Conservation (phyloP, 2,113 vertebrate species). For the Albula glossodonta region DNA sequence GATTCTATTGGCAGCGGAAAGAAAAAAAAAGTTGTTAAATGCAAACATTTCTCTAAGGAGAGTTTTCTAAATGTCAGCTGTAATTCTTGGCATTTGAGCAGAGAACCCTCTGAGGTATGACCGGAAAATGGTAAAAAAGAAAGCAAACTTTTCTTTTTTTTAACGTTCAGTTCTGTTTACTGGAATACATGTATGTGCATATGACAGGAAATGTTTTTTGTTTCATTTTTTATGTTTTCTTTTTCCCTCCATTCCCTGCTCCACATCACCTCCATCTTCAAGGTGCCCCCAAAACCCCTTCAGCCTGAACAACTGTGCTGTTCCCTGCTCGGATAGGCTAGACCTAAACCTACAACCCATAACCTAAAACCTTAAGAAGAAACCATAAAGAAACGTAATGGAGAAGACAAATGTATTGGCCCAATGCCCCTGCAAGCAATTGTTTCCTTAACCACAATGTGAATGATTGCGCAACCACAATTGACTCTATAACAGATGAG, state of each 20-base stretch:
- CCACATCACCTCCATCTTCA: neutral
- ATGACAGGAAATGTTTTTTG: too few relatives aligned
- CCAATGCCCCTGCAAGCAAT: neutral
- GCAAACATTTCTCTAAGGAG: slow-evolving; percentile 3
- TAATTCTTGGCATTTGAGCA: neutral
- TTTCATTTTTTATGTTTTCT: neutral
- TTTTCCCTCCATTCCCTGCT: neutral
- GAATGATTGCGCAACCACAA: neutral
- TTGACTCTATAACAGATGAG: neutral
- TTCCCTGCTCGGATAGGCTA: too few relatives aligned
- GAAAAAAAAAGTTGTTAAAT: neutral
- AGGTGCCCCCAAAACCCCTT: too few relatives aligned
- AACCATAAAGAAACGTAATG: neutral
- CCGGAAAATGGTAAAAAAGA: neutral
- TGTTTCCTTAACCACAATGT: neutral
- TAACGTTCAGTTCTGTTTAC: too few relatives aligned
- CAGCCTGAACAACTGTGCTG: too few relatives aligned
- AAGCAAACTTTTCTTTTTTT: neutral
- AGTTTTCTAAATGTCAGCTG: slow-evolving; percentile 1
- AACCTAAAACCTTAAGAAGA: neutral
- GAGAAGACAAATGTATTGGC: neutral
- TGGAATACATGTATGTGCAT: too few relatives aligned
- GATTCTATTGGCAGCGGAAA: neutral
- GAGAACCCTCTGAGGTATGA: neutral
- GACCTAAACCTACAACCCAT: neutral